Percentiles rank a stretch among this genome's conserved stretches.
Conservation (phyloP, 2,888 invertebrate species). For the Clistopyga incitator region DNA sequence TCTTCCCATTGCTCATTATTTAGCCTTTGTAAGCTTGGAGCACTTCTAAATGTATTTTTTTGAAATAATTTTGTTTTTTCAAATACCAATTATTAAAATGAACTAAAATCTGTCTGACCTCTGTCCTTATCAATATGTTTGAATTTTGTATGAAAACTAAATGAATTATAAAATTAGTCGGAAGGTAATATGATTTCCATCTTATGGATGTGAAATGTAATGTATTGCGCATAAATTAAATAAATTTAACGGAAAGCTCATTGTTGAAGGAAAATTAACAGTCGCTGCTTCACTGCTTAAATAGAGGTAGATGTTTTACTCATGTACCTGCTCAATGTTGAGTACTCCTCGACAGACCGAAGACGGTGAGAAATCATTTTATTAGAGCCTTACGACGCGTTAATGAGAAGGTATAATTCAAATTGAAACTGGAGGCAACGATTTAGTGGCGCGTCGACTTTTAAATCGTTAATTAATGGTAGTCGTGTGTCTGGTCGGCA, state of each 20-base stretch:
- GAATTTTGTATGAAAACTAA: too few species aligned
- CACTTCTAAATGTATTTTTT: too few species aligned
- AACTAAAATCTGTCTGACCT: too few species aligned
- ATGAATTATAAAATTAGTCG: too few species aligned
- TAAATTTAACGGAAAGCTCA: too few species aligned
- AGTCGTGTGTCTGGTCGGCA: constrained; percentile 23
- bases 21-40: too few species aligned
- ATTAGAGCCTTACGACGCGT: background rate
- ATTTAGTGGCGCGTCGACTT: constrained; percentile 12
- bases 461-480: constrained; percentile 30
- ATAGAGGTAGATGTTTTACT: background rate
- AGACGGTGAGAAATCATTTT: constrained; percentile 2
- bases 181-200: too few species aligned
- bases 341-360: background rate
- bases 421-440: background rate
- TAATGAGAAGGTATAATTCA: constrained; percentile 5
- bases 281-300: background rate
- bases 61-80: too few species aligned
- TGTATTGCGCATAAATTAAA: too few species aligned
- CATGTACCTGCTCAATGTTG: background rate
- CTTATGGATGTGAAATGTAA: background rate
- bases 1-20: too few species aligned
- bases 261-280: background rate
- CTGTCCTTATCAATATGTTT: too few species aligned
- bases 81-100: too few species aligned